phyloP scores from a whole-genome alignment of 1,140 invertebrate species.

The Drosophila pandora region DNA sequence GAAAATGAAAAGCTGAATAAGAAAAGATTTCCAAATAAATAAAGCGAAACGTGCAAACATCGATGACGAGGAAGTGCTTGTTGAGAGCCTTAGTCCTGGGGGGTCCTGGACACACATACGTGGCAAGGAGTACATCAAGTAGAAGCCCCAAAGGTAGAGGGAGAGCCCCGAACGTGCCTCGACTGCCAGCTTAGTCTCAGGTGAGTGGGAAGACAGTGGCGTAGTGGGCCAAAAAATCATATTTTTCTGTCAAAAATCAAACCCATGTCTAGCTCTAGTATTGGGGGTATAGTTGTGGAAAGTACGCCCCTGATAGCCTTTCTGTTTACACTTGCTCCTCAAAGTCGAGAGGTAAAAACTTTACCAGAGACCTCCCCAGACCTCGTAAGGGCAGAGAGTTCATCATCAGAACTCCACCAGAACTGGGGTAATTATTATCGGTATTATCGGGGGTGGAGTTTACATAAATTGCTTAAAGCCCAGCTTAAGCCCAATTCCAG shows the following conservation, averaged over 20 bases:
- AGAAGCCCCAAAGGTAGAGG: slow-evolving; percentile 15
- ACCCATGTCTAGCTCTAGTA: too few species aligned
- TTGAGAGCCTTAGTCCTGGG: slow-evolving; percentile 58
- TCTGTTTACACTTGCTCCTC: slow-evolving; percentile 67
- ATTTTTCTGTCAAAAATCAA: not conserved
- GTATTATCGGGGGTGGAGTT: too few species aligned
- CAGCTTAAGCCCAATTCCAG: not conserved
- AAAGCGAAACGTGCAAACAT: slow-evolving; percentile 61
- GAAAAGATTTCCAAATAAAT: slow-evolving; percentile 61
- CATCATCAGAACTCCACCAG: too few species aligned
- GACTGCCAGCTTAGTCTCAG: slow-evolving; percentile 51
- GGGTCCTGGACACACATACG: not conserved
- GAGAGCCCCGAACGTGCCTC: slow-evolving; percentile 40
- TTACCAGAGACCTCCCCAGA: not conserved
- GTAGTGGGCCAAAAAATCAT: not conserved
- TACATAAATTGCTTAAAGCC: too few species aligned
- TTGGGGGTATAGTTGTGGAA: too few species aligned
- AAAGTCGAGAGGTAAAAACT: slow-evolving; percentile 6
- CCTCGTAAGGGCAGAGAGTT: too few species aligned
- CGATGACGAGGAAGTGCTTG: slow-evolving; percentile 59
- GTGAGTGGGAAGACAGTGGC: not conserved
- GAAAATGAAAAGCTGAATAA: slow-evolving; percentile 19
- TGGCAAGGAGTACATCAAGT: slow-evolving; percentile 56
- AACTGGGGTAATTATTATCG: too few species aligned
- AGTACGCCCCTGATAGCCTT: slow-evolving; percentile 8